Conservation (phyloP, 2,797 vertebrate genomes). For the Pangasius sanitwongsei region DNA sequence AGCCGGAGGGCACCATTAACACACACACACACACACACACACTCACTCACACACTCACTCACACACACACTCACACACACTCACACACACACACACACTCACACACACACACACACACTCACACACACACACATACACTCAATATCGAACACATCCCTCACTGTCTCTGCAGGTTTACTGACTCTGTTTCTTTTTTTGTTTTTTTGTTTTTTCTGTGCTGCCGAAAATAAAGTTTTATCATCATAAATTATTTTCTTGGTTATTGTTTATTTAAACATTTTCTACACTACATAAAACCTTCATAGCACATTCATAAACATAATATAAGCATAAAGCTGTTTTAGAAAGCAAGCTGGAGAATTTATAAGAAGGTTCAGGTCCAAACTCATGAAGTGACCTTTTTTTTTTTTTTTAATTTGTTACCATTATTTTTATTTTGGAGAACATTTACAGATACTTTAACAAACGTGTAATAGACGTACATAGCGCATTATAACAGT, state of each 20-base stretch:
- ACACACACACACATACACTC: too few relatives aligned
- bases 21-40: conserved; percentile 10
- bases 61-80: not conserved
- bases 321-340: too few relatives aligned
- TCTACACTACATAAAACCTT: not conserved
- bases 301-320: not conserved
- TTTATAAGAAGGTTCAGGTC: not conserved
- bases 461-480: too few relatives aligned
- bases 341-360: too few relatives aligned
- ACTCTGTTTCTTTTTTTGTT: not conserved
- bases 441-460: too few relatives aligned
- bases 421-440: too few relatives aligned
- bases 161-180: not conserved
- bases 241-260: not conserved
- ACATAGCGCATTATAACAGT: too few relatives aligned
- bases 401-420: too few relatives aligned
- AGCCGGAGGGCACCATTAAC: conserved; percentile 13
- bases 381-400: not conserved
- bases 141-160: conserved; percentile 6
- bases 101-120: not conserved
- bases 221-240: conserved; percentile 15
- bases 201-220: not conserved
- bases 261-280: not conserved
- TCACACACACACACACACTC: not conserved
- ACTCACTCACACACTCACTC: conserved; percentile 8